Evolutionary conservation across 1,140 invertebrate genomes (phyloP), one percentile per base, ranked within the genome.

Genomic region (Wiebesia pumilae): DNA sequence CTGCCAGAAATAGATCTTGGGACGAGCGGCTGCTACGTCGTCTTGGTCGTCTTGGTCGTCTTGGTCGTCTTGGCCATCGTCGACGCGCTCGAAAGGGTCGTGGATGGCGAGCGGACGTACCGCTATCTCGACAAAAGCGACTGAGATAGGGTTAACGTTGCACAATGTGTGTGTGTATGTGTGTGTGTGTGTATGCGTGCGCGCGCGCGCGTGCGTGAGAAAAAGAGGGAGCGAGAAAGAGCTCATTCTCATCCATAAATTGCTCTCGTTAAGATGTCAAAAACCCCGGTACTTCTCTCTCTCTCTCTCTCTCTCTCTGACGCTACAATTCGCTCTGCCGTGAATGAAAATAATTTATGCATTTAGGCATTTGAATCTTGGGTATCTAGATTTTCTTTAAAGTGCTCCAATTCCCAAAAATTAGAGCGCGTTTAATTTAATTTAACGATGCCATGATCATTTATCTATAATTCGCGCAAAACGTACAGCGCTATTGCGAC

Each of bases 1-100:
- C 85, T 84, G 87, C 83, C 88, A 71, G 88, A 90, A 90, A 89
- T 90, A 90, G 89, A 58, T 51, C 54, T 58, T 67, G 83, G 78
- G 40, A 62, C 35, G 58, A 75, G 81, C 67, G 65, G 86, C 58
- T 1, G 84, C 80, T 3, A 21, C 3, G 58, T 47, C 30, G 12
- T 38, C 30, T 30, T 43, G 33, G 38, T 43, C 73, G 38, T 33
- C 67, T 10, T 71, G 0, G 38, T 75, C 38, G 38, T 27, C 71
- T 3, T 43, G 12, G 71, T 27, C 33, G 69, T n/a, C n/a, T n/a
- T n/a, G n/a, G n/a, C n/a, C n/a, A n/a, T n/a, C 35, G 35, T 40
- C 35, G 69, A 3, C n/a, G 12, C 14, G 27, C 9, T 21, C 19
- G 43, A 73, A 33, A 27, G 47, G 81, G 4, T 38, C 67, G 67